Evolutionary conservation across 2,797 vertebrate genomes (phyloP).

Genomic region (Remorina albescens): DNA sequence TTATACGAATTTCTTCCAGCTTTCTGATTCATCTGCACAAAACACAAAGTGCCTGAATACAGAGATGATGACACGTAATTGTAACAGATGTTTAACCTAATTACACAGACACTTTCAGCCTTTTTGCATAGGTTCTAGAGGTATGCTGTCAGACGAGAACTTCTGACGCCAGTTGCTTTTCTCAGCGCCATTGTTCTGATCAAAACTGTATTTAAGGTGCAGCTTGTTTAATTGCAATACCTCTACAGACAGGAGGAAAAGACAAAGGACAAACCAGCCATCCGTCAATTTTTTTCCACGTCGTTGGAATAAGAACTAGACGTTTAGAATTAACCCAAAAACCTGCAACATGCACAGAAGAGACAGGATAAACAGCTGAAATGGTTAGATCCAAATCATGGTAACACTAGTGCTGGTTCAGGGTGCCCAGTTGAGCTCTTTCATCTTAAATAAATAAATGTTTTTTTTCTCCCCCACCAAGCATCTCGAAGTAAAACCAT

Average conservation of each 20-base stretch:
- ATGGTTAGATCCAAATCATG: conserved; percentile 27
- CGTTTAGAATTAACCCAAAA: conserved; percentile 9
- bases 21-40: conserved; percentile 32
- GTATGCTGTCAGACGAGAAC: conserved; percentile 43
- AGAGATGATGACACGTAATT: conserved; percentile 57
- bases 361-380: conserved; percentile 13
- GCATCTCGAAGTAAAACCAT: conserved; percentile 38
- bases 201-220: conserved; percentile 55
- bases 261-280: conserved; percentile 11
- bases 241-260: conserved; percentile 29
- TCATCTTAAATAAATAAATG: conserved; percentile 45
- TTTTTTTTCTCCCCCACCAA: conserved; percentile 41
- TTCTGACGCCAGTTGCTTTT: conserved; percentile 34
- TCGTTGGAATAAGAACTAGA: background rate
- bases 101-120: conserved; percentile 49
- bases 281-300: background rate
- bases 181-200: conserved; percentile 52
- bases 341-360: background rate
- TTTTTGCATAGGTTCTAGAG: conserved; percentile 59
- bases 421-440: conserved; percentile 22
- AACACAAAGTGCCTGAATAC: conserved; percentile 46
- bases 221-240: conserved; percentile 35
- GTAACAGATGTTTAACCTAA: conserved; percentile 53
- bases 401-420: conserved; percentile 9
- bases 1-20: conserved; percentile 38